These are phyloP conservation scores for Theristus sp. DNA, from an alignment of 2,888 invertebrate genomes.

Conservation along the genomic window DNA sequence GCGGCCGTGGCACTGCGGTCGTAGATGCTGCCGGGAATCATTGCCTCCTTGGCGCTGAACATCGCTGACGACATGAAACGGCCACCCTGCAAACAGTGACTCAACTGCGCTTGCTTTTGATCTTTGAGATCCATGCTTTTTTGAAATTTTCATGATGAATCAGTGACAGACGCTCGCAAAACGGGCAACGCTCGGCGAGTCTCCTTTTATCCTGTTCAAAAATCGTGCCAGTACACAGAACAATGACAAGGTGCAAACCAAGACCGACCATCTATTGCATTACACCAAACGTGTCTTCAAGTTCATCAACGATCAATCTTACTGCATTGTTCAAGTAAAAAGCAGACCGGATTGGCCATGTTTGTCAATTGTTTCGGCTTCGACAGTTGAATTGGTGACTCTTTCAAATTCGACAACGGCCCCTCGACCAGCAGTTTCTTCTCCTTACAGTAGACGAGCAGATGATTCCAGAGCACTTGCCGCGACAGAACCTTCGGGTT, in stretches of 20 bases:
- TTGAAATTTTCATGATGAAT: too few relatives aligned
- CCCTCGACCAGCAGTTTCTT: slow-evolving; percentile 91
- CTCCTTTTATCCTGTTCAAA: too few relatives aligned
- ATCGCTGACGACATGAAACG: slow-evolving; percentile 94
- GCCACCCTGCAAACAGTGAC: slow-evolving; percentile 45
- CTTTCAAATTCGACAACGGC: slow-evolving; percentile 84
- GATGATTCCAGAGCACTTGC: slow-evolving; percentile 93
- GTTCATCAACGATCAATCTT: too few relatives aligned
- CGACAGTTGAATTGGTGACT: slow-evolving; percentile 84
- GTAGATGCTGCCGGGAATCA: slow-evolving; percentile 80
- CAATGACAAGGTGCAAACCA: too few relatives aligned
- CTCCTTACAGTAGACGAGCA: slow-evolving; percentile 89
- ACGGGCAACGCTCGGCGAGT: too few relatives aligned
- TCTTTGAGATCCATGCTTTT: too few relatives aligned
- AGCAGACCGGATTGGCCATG: slow-evolving; percentile 56
- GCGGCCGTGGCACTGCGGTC: slow-evolving; percentile 44
- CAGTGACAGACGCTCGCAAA: too few relatives aligned
- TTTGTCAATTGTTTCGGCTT: slow-evolving; percentile 90
- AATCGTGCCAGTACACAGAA: too few relatives aligned
- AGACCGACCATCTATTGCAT: too few relatives aligned
- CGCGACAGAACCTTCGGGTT: slow-evolving; percentile 93
- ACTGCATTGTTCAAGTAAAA: too few relatives aligned
- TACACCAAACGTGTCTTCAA: too few relatives aligned
- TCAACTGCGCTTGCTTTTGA: too few relatives aligned
- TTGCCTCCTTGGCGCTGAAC: slow-evolving; percentile 85